phyloP scores from a whole-genome alignment of 2,113 vertebrate species.

The Cyphomyrus plagiostoma region DNA sequence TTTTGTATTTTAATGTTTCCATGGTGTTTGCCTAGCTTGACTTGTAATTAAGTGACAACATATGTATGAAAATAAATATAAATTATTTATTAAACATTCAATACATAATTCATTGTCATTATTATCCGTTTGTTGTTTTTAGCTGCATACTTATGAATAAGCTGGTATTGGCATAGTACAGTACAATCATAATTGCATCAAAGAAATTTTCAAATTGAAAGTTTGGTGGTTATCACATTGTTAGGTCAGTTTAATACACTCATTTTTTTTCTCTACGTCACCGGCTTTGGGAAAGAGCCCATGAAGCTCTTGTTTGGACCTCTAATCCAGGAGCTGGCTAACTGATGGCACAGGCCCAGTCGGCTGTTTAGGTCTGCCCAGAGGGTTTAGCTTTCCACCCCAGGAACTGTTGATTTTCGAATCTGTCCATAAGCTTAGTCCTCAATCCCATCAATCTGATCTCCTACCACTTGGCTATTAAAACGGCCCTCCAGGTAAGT shows the following conservation, averaged over 20 bases:
- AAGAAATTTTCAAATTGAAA: neutral
- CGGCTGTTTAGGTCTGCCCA: neutral
- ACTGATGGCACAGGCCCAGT: too few relatives aligned
- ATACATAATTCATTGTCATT: neutral
- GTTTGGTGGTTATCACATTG: neutral
- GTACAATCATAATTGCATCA: neutral
- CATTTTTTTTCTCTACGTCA: neutral
- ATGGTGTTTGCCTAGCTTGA: neutral
- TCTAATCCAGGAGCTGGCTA: neutral
- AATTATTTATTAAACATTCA: neutral
- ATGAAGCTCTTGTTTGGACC: neutral
- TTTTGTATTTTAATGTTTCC: neutral
- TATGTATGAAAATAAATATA: neutral
- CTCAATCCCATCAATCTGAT: neutral
- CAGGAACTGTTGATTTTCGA: neutral
- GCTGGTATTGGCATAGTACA: neutral
- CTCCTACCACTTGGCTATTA: neutral
- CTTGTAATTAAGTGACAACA: neutral
- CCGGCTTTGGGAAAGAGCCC: neutral
- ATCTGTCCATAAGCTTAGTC: neutral
- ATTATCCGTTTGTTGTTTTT: neutral
- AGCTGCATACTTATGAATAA: neutral
- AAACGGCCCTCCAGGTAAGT: neutral
- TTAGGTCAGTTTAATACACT: neutral
- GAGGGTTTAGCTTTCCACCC: neutral